Evolutionary conservation across 2,888 invertebrate genomes (phyloP).

Genomic region (Tenthredo scrophulariae): DNA sequence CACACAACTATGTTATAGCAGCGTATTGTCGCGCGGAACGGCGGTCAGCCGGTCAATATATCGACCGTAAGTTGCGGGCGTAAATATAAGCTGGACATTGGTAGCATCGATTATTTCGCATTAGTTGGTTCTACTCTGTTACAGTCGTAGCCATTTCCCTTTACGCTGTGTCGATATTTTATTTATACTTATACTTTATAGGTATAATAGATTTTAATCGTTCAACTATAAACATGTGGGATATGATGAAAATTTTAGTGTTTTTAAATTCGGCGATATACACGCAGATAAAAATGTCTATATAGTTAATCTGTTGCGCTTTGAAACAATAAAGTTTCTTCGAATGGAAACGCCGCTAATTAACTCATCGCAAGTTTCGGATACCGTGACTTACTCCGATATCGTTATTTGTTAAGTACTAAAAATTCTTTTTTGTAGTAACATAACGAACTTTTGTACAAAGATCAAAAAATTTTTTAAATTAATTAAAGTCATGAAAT

Average conservation of each 20-base stretch:
- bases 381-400: neutral
- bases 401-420: neutral
- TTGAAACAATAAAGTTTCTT: neutral
- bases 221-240: neutral
- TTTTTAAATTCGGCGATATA: neutral
- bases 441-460: neutral
- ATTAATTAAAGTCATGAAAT: neutral
- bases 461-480: no score
- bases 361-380: neutral
- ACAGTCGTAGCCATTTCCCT: constrained; percentile 3
- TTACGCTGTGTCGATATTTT: neutral
- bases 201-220: neutral
- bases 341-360: neutral
- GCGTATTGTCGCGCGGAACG: neutral
- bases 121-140: constrained; percentile 17
- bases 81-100: constrained; percentile 64
- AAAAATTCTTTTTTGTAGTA: neutral
- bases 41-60: constrained; percentile 60
- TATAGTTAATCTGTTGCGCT: constrained; percentile 3
- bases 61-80: constrained; percentile 65
- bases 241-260: neutral
- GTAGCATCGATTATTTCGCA: constrained; percentile 69
- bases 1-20: neutral
- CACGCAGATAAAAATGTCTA: neutral
- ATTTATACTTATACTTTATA: neutral